Evolutionary conservation across 2,888 invertebrate species (phyloP), one percentile per base, ranked within the genome.

Genomic region (Lasioglossum oenotherae): DNA sequence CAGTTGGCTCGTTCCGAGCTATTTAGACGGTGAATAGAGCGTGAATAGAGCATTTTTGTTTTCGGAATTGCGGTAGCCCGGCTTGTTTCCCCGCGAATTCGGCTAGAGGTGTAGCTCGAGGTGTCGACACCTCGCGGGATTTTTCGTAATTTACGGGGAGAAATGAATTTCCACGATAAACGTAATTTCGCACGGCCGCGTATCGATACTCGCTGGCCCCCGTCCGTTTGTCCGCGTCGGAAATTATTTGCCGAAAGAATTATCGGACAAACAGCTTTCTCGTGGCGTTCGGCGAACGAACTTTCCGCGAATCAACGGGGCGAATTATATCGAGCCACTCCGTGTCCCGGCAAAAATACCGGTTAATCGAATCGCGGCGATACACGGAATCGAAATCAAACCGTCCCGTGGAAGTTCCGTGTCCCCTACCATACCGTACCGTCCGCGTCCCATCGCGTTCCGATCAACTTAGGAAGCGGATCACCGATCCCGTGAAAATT

Each of bases 161-260:
- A 72, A 77, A 77, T 49, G 77, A 57, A 77, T 64, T 81, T 46
- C 72, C 53, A 14, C 41, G 74, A 46, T 53, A n/a, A 69, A 75
- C 71, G 46, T n/a, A 69, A 23, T 19, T 69, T 57, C 27, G 23
- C 19, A 1, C 31, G 31, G 53, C 10, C 38, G 31, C 35, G 16
- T 31, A 64, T 49, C 49, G 71, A 83, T 46, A 35, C 35, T 38
- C 69, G 1, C n/a, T 5, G 23, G n/a, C 10, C n/a, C 8, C n/a
- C 27, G 44, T 23, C 46, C 74, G 74, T 57, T 57, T 35, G 44
- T 69, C 16, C 53, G 60, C 16, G 38, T 12, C 27, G 16, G 16
- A 49, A 82, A 57, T 76, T 71, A 74, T 78, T 78, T 60, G 57
- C 4, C 78, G 10, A 78, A 67, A 41, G 71, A 77, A 84, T 67